Evolutionary conservation across 2,113 vertebrate genomes (phyloP).

Genomic region (Corythoichthys haematopterus): DNA sequence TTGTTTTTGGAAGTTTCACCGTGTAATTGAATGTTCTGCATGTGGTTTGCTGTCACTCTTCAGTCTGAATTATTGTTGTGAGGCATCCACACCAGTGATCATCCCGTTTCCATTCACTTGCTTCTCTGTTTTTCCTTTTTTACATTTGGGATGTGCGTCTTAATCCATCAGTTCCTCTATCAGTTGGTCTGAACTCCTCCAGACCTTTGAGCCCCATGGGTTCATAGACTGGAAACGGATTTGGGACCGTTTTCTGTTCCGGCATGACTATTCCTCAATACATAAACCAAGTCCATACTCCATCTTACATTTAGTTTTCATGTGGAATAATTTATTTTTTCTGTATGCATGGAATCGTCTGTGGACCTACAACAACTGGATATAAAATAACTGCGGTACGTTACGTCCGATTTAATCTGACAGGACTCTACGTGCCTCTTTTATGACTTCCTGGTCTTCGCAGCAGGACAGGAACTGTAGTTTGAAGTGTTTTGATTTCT

Average conservation of each 20-base stretch:
- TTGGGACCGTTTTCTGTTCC: not conserved
- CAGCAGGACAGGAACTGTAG: slow-evolving; percentile 15
- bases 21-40: slow-evolving; percentile 14
- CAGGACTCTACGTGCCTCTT: not conserved
- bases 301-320: not conserved
- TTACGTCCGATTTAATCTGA: not conserved
- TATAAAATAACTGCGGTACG: not conserved
- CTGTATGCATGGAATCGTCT: not conserved
- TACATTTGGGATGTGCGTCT: not conserved
- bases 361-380: not conserved
- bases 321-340: not conserved
- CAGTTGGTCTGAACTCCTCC: too few species aligned
- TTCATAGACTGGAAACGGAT: not conserved
- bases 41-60: slow-evolving; percentile 27
- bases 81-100: slow-evolving; percentile 15
- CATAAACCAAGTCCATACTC: not conserved
- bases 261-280: too few species aligned
- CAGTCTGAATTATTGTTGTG: slow-evolving; percentile 12
- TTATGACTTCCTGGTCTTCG: slow-evolving; percentile 24
- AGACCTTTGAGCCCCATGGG: too few species aligned
- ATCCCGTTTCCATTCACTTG: slow-evolving; percentile 17
- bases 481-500: slow-evolving; percentile 28
- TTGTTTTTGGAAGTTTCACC: not conserved
- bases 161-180: not conserved
- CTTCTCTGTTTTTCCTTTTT: not conserved